These are phyloP conservation scores for Lasioglossum figueresi DNA, from an alignment of 2,888 invertebrate species.

Conservation along the genomic window DNA sequence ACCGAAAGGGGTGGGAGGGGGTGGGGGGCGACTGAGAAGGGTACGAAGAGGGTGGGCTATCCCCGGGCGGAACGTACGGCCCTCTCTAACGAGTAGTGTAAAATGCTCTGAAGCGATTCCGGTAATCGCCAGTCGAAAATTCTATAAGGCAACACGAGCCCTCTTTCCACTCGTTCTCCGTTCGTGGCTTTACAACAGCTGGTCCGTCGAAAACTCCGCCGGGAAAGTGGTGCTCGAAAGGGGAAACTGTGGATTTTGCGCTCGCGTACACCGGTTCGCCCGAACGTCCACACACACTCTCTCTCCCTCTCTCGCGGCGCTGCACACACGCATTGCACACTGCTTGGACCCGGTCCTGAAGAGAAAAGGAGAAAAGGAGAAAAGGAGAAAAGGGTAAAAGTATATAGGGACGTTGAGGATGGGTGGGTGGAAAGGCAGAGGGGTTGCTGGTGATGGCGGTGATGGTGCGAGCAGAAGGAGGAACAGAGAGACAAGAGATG, in stretches of 20 bases:
- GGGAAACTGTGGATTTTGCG: constrained; percentile 65
- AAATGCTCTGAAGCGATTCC: constrained; percentile 59
- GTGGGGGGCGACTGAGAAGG: not conserved
- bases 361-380: constrained; percentile 27
- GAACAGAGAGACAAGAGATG: constrained; percentile 40
- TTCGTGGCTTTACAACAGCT: constrained; percentile 69
- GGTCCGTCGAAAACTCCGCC: constrained; percentile 66
- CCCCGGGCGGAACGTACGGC: constrained; percentile 5
- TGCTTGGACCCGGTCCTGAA: not conserved
- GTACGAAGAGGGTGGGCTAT: not conserved
- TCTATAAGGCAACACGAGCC: constrained; percentile 62
- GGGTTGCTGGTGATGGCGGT: not conserved
- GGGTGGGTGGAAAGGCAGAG: not conserved
- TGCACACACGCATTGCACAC: not conserved
- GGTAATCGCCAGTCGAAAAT: constrained; percentile 69
- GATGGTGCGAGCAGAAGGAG: constrained; percentile 28
- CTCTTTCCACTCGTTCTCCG: constrained; percentile 48
- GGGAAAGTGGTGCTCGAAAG: constrained; percentile 63
- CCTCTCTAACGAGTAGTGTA: constrained; percentile 57
- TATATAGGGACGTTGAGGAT: not conserved
- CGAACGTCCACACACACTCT: not conserved
- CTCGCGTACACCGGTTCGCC: constrained; percentile 7
- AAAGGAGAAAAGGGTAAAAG: constrained; percentile 22
- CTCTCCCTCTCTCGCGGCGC: not conserved
- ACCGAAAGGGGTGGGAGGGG: not conserved